Percentiles rank a stretch among this genome's conserved stretches.
Evolutionary conservation across 2,113 vertebrate genomes (phyloP).

Genomic region (Mobula hypostoma): DNA sequence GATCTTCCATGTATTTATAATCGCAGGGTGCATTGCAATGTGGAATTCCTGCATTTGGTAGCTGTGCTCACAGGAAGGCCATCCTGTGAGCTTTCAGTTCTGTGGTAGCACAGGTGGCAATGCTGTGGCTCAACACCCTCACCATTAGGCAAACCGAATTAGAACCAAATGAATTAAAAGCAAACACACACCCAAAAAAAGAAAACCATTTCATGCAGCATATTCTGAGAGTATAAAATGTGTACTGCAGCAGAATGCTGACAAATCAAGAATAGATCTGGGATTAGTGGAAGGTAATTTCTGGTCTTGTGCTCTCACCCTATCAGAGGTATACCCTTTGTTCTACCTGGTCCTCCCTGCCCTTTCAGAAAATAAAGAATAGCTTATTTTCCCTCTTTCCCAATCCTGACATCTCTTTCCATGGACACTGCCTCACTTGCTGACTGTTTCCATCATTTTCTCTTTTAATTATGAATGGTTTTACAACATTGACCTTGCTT

Average conservation of each 20-base stretch:
- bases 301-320: too few species aligned
- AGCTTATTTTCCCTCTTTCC: too few species aligned
- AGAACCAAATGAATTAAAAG: not conserved
- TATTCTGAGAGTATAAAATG: not conserved
- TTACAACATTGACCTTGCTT: not conserved
- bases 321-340: too few species aligned
- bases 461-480: too few species aligned
- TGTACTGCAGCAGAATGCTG: not conserved
- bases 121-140: not conserved
- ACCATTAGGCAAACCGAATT: not conserved
- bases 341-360: too few species aligned
- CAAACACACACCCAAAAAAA: not conserved
- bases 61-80: not conserved
- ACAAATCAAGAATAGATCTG: too few species aligned
- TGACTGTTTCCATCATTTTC: too few species aligned
- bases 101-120: not conserved
- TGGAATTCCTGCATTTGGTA: not conserved
- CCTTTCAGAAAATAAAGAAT: too few species aligned
- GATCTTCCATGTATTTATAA: not conserved
- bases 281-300: too few species aligned
- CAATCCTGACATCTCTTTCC: too few species aligned
- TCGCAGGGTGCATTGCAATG: not conserved
- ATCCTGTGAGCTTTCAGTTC: not conserved
- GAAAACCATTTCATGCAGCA: not conserved
- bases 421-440: too few species aligned